Conservation (phyloP, 2,888 invertebrate genomes). For the Meganola albula region DNA sequence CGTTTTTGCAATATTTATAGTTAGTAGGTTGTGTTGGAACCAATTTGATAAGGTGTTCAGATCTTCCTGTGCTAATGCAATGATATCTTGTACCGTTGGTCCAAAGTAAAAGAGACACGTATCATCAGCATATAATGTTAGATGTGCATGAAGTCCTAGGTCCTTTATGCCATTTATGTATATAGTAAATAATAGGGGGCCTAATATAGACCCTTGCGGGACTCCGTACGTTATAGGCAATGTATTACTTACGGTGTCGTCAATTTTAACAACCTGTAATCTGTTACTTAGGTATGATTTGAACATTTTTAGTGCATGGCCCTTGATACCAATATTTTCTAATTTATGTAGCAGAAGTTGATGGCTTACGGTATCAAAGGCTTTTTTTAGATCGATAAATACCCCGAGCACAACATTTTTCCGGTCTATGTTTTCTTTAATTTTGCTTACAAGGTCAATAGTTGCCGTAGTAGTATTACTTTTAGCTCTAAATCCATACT, state of each 20-base stretch:
- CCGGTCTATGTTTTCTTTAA: not conserved
- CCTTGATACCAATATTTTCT: no score
- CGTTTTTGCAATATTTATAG: slow-evolving; percentile 4
- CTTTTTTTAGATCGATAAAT: slow-evolving; percentile 1
- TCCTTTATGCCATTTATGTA: slow-evolving; percentile 8
- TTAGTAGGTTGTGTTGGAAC: slow-evolving; percentile 12
- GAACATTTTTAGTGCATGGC: not conserved
- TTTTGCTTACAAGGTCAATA: not conserved
- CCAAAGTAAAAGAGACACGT: slow-evolving; percentile 3
- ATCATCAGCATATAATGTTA: slow-evolving; percentile 9
- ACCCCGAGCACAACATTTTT: not conserved
- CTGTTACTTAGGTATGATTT: not conserved
- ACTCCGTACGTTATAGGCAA: slow-evolving; percentile 4
- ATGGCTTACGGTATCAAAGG: no score
- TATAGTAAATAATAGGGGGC: slow-evolving; percentile 6
- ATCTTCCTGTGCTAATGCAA: slow-evolving; percentile 13
- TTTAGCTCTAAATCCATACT: not conserved
- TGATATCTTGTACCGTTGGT: slow-evolving; percentile 1
- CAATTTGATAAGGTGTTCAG: slow-evolving; percentile 12
- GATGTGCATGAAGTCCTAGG: slow-evolving; percentile 5
- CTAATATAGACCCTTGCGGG: slow-evolving; percentile 9
- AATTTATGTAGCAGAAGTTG: no score
- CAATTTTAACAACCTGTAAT: slow-evolving; percentile 1
- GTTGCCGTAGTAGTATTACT: no score
- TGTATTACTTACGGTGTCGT: slow-evolving; percentile 1